Base-by-base conservation (phyloP, 2,113 vertebrate species). In the Vanacampus margaritifer region DNA sequence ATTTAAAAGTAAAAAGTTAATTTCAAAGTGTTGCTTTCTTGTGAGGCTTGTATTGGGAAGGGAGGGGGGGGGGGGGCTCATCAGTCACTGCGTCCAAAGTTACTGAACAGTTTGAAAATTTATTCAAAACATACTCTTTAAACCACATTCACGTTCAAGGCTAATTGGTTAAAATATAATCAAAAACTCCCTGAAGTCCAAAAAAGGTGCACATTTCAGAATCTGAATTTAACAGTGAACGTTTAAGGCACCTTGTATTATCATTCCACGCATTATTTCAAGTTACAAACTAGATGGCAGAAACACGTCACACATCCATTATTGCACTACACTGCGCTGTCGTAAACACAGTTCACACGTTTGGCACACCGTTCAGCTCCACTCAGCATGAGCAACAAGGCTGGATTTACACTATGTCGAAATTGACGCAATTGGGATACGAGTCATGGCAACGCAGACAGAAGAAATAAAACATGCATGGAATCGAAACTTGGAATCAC, bases 291-390 rank as follows among this genome's bases (percentile, higher is more conserved):
- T 19, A 57, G 32, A 57, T 17, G 17, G 54, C 12, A 32, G 54
- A 57, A 57, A 32, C 7, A 19, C 26, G 5, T 57, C 54, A 26
- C 11, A 26, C 12, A 3, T 54, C 26, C 54, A 48, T 66, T 56
- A 80, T 65, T 72, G 73, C 73, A 77, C 58, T 39, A 16, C 35
- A 45, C 23, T 62, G 19, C 62, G 14, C 46, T 59, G 37, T 17
- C 72, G 78, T 79, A 78, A 83, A 80, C 64, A 80, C 45, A 64
- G 37, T 17, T 62, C 37, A 75, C 67, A 80, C 46, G 6, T 50
- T 69, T 80, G 71, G 69, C 83, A 68, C 28, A 21, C 5, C 19
- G 39, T 41, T 54, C 24, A 62, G 16, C 58, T 56, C 32, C 13
- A 58, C 23, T 65, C 65, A 61, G 63, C 57, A 64, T 3, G 16